Percentiles rank a stretch among this genome's conserved stretches.
phyloP scores from a whole-genome alignment of 2,113 vertebrate species.

The Psittacara wagleri region DNA sequence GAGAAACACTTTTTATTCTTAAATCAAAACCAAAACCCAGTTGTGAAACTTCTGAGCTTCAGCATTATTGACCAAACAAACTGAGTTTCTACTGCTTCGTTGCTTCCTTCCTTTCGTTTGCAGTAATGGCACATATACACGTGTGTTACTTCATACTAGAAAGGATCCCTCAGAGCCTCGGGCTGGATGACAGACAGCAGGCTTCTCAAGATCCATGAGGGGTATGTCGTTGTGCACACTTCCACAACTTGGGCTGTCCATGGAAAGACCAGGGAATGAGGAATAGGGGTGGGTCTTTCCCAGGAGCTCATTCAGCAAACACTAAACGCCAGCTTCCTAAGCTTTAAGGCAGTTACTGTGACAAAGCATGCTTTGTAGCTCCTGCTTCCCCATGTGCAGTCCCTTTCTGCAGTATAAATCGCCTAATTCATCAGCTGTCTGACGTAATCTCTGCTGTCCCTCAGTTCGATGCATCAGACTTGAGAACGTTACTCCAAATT shows the following conservation, averaged over 20 bases:
- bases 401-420: constrained; percentile 14
- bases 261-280: constrained; percentile 25
- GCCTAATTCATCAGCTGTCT: background rate
- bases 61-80: background rate
- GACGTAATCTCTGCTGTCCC: background rate
- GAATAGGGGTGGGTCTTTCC: constrained; percentile 6
- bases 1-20: background rate
- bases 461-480: background rate
- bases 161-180: background rate
- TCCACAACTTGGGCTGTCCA: background rate
- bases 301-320: constrained; percentile 40
- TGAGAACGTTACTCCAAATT: background rate
- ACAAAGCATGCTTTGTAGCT: constrained; percentile 29
- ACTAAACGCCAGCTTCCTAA: constrained; percentile 51
- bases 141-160: background rate
- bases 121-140: background rate
- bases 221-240: rapidly evolving
- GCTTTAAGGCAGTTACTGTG: background rate
- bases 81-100: background rate
- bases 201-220: background rate
- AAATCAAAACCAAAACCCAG: background rate
- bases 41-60: background rate
- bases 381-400: background rate
- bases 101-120: background rate
- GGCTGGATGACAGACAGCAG: background rate